Base-by-base conservation (phyloP, 2,888 invertebrate genomes). In the Polydesmus complanatus region DNA sequence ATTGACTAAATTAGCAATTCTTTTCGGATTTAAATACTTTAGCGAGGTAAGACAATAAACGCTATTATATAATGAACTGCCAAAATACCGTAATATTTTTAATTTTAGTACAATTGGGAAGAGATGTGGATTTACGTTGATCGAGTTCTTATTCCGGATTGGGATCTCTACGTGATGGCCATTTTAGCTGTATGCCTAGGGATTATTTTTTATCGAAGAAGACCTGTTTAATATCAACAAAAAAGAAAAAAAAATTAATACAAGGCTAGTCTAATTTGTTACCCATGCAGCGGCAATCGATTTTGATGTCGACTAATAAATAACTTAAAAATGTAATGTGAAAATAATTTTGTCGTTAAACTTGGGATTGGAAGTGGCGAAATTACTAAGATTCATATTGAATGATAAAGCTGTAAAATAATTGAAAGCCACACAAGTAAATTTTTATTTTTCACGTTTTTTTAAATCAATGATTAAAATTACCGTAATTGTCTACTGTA, bases 101-200 rank as follows among this genome's bases (percentile, higher is more conserved):
- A n/a, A n/a, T n/a, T 27, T 25, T 49, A 61, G 61, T 54, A 83
- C 61, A 83, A 63, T 55, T 68, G 58, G 66, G 64, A 61, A 62
- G 63, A 49, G 62, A 60, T 53, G 11, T 79, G 84, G 69, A 60
- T 67, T 49, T 79, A 84, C 65, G 77, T 86, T 69, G 84, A 86
- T 68, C 82, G 84, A 61, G 75, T 82, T 56, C 78, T 91, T 58
- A 82, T 87, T 19, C 84, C 88, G 48, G 90, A 94, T 75, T 96
- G 96, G 96, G 96, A 96, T 77, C 78, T 95, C 58, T 94, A 91
- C 76, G 79, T 93, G 68, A 88, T 95, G 68, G 87, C 89, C 23
- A 77, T 83, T 54, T 77, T 95, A 27, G 83, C 88, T 3, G 83
- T 88, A 18, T 76, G 91, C n/a, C 78, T 96, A 55, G 91, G 88